Conservation (phyloP, 2,797 vertebrate genomes). For the Alexandromys oeconomus region DNA sequence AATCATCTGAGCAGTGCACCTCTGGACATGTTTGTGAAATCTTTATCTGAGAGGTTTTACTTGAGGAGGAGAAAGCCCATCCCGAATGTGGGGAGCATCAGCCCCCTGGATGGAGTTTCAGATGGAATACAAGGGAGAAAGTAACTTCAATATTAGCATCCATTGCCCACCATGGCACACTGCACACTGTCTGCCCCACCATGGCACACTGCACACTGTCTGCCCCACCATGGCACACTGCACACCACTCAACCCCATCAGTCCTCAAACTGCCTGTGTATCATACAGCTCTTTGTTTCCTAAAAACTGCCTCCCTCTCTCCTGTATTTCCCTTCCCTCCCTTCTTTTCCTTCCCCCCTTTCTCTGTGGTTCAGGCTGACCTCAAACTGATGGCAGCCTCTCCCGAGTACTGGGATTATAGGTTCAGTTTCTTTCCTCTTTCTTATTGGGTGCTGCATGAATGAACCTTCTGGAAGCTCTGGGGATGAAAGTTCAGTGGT, state of each 20-base stretch:
- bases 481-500: neutral
- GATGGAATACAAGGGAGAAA: neutral
- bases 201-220: too few relatives aligned
- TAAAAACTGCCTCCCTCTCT: neutral
- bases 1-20: neutral
- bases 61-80: neutral
- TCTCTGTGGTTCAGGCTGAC: neutral
- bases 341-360: neutral
- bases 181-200: too few relatives aligned
- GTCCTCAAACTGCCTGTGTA: neutral
- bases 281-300: neutral
- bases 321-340: too few relatives aligned
- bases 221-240: too few relatives aligned
- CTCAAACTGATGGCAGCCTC: neutral
- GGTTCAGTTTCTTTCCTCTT: neutral
- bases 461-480: neutral
- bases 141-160: neutral
- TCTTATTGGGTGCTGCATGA: neutral
- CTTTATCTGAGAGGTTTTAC: neutral
- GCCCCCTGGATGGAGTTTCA: neutral
- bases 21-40: neutral
- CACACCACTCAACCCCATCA: accelerated
- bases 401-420: neutral
- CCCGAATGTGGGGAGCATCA: too few relatives aligned
- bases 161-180: neutral